Evolutionary conservation across 2,113 vertebrate species (phyloP), one percentile per base, ranked within the genome.

Genomic region (Malurus cyaneus): DNA sequence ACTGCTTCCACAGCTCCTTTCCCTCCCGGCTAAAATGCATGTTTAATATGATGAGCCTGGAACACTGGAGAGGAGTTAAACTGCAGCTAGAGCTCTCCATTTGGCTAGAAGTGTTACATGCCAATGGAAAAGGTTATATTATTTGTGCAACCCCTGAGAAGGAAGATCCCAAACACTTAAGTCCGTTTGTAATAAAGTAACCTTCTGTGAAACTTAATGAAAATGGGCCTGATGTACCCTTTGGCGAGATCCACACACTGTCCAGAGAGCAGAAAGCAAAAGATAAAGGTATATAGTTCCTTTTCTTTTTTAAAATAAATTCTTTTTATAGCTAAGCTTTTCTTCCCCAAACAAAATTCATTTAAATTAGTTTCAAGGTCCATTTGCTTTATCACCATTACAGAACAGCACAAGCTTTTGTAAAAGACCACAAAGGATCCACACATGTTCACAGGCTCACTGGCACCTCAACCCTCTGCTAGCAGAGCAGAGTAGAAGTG

Each of bases 1-100:
- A 78, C 89, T 28, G 74, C 67, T 94, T 74, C 95, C 85, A 80
- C 47, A 46, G 53, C 47, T 80, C 56, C 81, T 80, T 47, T 23
- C 46, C 79, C 71, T 81, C 32, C 71, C 28, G 32, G 92, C 62
- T 53, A 82, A 89, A 87, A 57, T 5, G 15, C n/a, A 57, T 24
- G 18, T 53, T 80, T 44, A 82, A 80, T 39, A 28, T 3, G 28
- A 85, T 32, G 53, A 49, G 62, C 61, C 71, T 82, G 74, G 79
- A 93, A 88, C 59, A 39, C 44, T n/a, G 6, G 57, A 34, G 46
- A 72, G 52, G 42, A 87, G 53, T 52, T 69, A 41, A 60, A 53
- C 26, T 84, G 44, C 42, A 64, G 32, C 82, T 59, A 31, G 18
- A 76, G 46, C 26, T 54, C 47, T 80, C 29, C 12, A 14, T 72